Evolutionary conservation across 2,113 vertebrate genomes (phyloP).

Genomic region (Myiozetetes cayanensis): DNA sequence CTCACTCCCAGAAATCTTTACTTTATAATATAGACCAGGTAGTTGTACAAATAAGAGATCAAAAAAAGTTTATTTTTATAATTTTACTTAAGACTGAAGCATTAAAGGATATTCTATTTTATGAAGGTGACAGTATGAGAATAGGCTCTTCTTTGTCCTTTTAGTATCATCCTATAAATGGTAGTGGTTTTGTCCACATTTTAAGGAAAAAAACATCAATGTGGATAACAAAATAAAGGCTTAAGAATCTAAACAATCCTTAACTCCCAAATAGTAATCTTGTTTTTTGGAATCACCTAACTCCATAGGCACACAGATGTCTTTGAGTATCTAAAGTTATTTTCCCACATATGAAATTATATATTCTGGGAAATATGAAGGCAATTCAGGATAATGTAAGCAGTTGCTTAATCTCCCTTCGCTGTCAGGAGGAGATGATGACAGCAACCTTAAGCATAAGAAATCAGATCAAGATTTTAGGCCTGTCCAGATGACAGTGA

Average conservation of each 20-base stretch:
- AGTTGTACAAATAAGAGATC: not conserved
- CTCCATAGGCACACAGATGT: not conserved
- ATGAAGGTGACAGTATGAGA: not conserved
- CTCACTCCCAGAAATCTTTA: not conserved
- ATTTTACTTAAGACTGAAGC: not conserved
- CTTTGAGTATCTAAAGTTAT: not conserved
- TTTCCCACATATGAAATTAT: not conserved
- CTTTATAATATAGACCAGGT: not conserved
- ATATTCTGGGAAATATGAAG: not conserved
- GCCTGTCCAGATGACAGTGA: not conserved
- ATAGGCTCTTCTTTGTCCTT: not conserved
- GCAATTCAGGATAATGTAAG: not conserved
- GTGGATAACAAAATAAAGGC: not conserved
- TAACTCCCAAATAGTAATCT: not conserved
- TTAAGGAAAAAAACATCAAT: not conserved
- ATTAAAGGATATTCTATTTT: not conserved
- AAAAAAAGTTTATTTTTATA: not conserved
- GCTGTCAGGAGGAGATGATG: not conserved
- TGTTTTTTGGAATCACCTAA: not conserved
- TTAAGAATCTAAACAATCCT: not conserved
- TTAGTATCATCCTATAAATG: not conserved
- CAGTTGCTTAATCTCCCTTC: not conserved
- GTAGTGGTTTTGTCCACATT: not conserved
- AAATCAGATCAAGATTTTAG: not conserved
- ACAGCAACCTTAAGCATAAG: not conserved